Evolutionary conservation across 2,797 vertebrate species (phyloP).

Genomic region (Notamacropus eugenii): DNA sequence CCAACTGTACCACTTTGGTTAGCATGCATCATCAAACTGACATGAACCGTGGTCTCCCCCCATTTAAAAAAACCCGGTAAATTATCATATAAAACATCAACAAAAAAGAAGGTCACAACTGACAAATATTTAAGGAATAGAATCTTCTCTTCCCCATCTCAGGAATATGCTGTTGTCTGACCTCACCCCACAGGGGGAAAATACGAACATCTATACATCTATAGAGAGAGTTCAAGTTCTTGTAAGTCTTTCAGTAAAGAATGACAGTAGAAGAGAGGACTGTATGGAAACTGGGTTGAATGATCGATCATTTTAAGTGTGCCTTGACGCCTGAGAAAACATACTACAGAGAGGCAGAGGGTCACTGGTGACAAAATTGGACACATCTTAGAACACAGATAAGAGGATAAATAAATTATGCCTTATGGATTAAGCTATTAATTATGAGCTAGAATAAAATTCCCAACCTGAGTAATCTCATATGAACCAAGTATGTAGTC

Average conservation of each 20-base stretch:
- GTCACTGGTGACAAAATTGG: constrained; percentile 10
- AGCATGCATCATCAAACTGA: constrained; percentile 42
- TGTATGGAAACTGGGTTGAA: constrained; percentile 31
- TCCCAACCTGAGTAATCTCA: constrained; percentile 37
- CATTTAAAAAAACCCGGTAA: constrained; percentile 51
- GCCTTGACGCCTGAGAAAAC: constrained; percentile 6
- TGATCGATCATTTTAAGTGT: background rate
- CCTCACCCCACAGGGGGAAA: constrained; percentile 40
- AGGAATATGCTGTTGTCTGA: constrained; percentile 39
- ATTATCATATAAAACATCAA: constrained; percentile 39
- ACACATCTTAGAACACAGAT: constrained; percentile 29
- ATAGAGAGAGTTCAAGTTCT: constrained; percentile 9
- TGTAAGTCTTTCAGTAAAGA: constrained; percentile 36
- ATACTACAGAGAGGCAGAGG: constrained; percentile 25
- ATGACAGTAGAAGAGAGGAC: background rate
- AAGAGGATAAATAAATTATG: constrained; percentile 43
- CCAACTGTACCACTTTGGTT: constrained; percentile 36
- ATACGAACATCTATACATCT: constrained; percentile 18
- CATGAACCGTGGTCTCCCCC: constrained; percentile 21
- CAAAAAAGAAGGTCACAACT: constrained; percentile 54
- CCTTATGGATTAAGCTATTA: constrained; percentile 42
- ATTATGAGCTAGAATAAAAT: constrained; percentile 21
- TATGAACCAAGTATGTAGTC: constrained; percentile 12
- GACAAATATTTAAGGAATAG: constrained; percentile 47
- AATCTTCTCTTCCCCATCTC: constrained; percentile 43